phyloP scores from a whole-genome alignment of 2,797 vertebrate genomes.

The Tachyglossus aculeatus region DNA sequence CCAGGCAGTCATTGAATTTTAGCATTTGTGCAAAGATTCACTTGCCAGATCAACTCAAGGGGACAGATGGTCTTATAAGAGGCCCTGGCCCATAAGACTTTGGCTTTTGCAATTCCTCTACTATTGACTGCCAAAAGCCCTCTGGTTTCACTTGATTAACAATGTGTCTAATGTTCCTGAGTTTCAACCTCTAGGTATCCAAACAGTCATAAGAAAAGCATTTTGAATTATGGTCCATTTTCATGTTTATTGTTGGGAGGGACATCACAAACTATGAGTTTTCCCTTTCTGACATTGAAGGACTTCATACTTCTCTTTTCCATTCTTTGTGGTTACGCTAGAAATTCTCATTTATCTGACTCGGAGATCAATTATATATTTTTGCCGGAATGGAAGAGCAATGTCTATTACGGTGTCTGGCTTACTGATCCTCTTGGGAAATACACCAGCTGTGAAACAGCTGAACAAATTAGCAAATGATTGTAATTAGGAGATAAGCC shows the following conservation, averaged over 20 bases:
- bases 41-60: too few relatives aligned
- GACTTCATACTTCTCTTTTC: background rate
- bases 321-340: background rate
- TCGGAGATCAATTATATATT: background rate
- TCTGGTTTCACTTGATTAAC: too few relatives aligned
- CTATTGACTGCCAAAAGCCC: too few relatives aligned
- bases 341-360: background rate
- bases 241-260: background rate
- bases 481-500: background rate
- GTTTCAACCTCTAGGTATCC: background rate
- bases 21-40: too few relatives aligned
- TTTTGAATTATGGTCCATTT: background rate
- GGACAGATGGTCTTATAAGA: too few relatives aligned
- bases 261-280: background rate
- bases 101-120: too few relatives aligned
- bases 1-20: too few relatives aligned
- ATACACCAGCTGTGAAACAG: background rate
- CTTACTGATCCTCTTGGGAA: background rate
- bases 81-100: too few relatives aligned
- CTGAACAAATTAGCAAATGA: conserved; percentile 13
- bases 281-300: too few relatives aligned
- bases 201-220: background rate
- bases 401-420: background rate
- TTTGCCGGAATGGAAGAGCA: background rate
- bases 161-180: background rate